Evolutionary conservation across 1,140 invertebrate species (phyloP).

Genomic region (fruit fly (Drosophila melanogaster)): Release_6_plus_ISO1_MT NT_033777.3:16548001-16548500

Average conservation of each 20-base stretch:
- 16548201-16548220: conserved; percentile 77
- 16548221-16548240: conserved; percentile 81
- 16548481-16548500: conserved; percentile 54
- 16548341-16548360: conserved; percentile 79
- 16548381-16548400: conserved; percentile 82
- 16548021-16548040: conserved; percentile 79
- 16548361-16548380: conserved; percentile 84
- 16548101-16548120: conserved; percentile 43
- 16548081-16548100: conserved; percentile 5
- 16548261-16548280: conserved; percentile 22
- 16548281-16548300: not conserved
- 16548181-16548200: conserved; percentile 73
- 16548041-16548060: conserved; percentile 63
- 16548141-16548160: conserved; percentile 42
- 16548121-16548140: conserved; percentile 74
- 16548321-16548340: conserved; percentile 39
- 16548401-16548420: conserved; percentile 46
- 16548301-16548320: not conserved
- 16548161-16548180: conserved; percentile 54
- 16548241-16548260: conserved; percentile 78
- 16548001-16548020: conserved; percentile 45
- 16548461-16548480: conserved; percentile 20
- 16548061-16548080: conserved; percentile 27
- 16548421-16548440: not conserved
- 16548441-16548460: not conserved